These are phyloP conservation scores for Mesocricetus auratus DNA, from an alignment of 2,113 vertebrate species.

Conservation along the genomic window DNA sequence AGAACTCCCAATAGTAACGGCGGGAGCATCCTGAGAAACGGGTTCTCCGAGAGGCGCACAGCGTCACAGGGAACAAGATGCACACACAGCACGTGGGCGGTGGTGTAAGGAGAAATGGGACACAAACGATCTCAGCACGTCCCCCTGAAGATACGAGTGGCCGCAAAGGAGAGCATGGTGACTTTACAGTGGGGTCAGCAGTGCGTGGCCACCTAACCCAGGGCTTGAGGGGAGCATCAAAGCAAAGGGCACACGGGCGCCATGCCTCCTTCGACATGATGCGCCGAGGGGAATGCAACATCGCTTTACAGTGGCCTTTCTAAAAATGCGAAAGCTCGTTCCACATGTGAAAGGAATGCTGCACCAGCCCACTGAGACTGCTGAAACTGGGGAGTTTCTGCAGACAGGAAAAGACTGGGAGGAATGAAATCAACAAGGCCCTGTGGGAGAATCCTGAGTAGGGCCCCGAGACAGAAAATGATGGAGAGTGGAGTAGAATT, in stretches of 20 bases:
- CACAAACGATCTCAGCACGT: not conserved
- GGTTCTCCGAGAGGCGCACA: not conserved
- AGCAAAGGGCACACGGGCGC: not conserved
- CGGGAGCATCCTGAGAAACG: not conserved
- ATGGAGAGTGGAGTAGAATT: not conserved
- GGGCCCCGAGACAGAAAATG: not conserved
- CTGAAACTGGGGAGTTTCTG: not conserved
- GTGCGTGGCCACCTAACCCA: not conserved
- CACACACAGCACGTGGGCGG: not conserved
- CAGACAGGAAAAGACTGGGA: not conserved
- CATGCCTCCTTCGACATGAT: accelerated
- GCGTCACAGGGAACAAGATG: not conserved
- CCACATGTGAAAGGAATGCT: not conserved
- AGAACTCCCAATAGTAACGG: not conserved
- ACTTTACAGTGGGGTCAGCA: not conserved
- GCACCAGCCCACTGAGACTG: not conserved
- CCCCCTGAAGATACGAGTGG: not conserved
- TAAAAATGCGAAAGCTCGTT: not conserved
- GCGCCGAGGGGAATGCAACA: not conserved
- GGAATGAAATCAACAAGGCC: not conserved
- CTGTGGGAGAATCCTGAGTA: not conserved
- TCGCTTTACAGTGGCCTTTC: not conserved
- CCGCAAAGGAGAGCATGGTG: not conserved
- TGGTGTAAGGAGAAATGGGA: not conserved
- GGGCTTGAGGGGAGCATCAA: not conserved